Evolutionary conservation across 2,797 vertebrate species (phyloP), one percentile per base, ranked within the genome.

Genomic region (Mormyrus hasselquistii): DNA sequence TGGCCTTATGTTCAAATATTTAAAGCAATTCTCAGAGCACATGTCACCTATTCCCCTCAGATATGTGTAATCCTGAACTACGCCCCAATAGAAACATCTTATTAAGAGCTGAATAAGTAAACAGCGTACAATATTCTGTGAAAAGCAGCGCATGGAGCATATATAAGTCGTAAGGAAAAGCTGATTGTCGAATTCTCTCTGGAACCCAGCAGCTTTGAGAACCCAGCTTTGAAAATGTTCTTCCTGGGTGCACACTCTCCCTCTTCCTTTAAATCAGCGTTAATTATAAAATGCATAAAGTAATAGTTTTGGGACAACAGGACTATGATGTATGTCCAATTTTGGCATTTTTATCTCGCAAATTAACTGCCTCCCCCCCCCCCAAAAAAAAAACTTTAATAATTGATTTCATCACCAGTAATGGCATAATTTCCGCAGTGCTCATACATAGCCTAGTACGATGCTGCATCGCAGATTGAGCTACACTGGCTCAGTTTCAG

Each of bases 321-420:
- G 73, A 44, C 34, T 44, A 76, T 76, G 38, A 76, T 41, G 73
- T 19, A 76, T 76, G 14, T 44, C 1, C 41, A 76, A 38, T 38
- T 38, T 38, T 76, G 69, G 14, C 38, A 76, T 41, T 34, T 76
- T 76, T 9, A 76, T 34, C 5, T 76, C 69, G 19, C 14, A 41
- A 41, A 76, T 76, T 2, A 19, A 83, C 2, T 12, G 9, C 47
- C 14, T 34, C 52, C 52, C 3, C 53, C 29, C 52, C 29, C 50
- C 22, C 7, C 10, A n/a, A 57, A 53, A n/a, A 52, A 53, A 86
- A 53, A 19, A 55, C 84, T 52, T 86, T 22, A 49, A 49, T 49
- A 49, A 84, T 85, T 57, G 85, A 86, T 55, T 86, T 41, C 16
- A 38, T 84, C 85, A 44, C 14, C 25, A 86, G 85, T 29, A 86